phyloP scores from a whole-genome alignment of 2,888 invertebrate genomes.

The Labia minor region DNA sequence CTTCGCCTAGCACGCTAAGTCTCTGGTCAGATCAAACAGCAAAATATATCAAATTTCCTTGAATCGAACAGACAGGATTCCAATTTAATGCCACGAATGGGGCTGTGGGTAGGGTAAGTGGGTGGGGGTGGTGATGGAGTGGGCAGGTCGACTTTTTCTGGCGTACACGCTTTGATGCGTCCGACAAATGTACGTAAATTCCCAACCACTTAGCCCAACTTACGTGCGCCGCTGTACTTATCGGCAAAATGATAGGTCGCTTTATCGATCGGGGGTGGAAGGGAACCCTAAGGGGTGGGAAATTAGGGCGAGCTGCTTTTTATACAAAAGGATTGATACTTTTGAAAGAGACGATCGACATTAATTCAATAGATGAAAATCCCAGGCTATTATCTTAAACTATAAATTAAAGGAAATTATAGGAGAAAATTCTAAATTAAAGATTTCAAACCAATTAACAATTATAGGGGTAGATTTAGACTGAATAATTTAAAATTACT shows the following conservation, averaged over 20 bases:
- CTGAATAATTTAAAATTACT: too few relatives aligned
- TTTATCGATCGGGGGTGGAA: background rate
- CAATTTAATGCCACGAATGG: background rate
- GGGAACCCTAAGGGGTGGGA: background rate
- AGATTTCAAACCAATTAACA: too few relatives aligned
- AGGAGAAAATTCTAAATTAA: too few relatives aligned
- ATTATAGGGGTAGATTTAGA: too few relatives aligned
- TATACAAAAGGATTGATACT: background rate
- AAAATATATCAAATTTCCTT: background rate
- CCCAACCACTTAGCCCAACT: background rate
- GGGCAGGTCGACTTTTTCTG: background rate
- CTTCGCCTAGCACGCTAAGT: background rate
- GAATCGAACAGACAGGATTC: background rate
- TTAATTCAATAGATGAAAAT: background rate
- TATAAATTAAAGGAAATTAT: background rate
- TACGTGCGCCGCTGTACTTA: background rate
- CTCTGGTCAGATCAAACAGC: background rate
- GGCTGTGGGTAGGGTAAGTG: background rate
- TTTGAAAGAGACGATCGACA: background rate
- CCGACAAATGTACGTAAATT: background rate
- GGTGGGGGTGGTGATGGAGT: background rate
- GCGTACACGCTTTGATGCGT: background rate
- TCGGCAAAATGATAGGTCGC: background rate
- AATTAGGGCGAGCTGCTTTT: background rate
- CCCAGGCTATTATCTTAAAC: background rate